Evolutionary conservation across 1,140 invertebrate genomes (phyloP).

Genomic region (Procambarus virginalis): DNA sequence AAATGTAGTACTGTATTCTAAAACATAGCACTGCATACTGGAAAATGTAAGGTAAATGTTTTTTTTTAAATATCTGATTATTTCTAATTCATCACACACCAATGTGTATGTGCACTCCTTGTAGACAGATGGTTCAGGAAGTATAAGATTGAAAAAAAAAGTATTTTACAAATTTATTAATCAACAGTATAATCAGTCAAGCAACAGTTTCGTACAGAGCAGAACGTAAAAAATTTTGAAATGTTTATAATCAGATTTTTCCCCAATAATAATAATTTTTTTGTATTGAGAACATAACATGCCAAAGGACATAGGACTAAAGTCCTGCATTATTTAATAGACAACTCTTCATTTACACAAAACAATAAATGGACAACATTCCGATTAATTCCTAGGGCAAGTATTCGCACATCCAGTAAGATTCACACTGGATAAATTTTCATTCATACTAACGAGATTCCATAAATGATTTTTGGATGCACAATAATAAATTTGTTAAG

Average conservation of each 20-base stretch:
- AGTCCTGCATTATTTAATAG: not conserved
- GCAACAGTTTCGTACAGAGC: slow-evolving; percentile 65
- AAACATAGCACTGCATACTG: too few species aligned
- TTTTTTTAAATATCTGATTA: not conserved
- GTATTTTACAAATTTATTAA: slow-evolving; percentile 67
- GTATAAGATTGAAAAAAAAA: slow-evolving; percentile 48
- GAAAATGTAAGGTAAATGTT: not conserved
- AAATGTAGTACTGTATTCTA: too few species aligned
- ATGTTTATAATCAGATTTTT: not conserved
- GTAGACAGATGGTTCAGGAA: slow-evolving; percentile 16
- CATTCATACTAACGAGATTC: slow-evolving; percentile 29
- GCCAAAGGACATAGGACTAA: not conserved
- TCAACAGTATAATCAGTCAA: slow-evolving; percentile 67
- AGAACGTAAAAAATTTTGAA: slow-evolving; percentile 14
- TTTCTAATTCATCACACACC: not conserved
- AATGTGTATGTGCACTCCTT: not conserved
- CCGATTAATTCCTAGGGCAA: not conserved
- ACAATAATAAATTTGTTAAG: slow-evolving; percentile 20
- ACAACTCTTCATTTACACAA: slow-evolving; percentile 10
- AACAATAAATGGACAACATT: slow-evolving; percentile 4
- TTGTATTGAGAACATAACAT: slow-evolving; percentile 5
- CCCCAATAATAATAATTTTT: not conserved
- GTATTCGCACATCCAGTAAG: slow-evolving; percentile 23
- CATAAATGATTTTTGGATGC: slow-evolving; percentile 6
- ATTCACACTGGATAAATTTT: slow-evolving; percentile 33